Evolutionary conservation across 2,888 invertebrate genomes (phyloP).

Genomic region (Tridacna crocea): DNA sequence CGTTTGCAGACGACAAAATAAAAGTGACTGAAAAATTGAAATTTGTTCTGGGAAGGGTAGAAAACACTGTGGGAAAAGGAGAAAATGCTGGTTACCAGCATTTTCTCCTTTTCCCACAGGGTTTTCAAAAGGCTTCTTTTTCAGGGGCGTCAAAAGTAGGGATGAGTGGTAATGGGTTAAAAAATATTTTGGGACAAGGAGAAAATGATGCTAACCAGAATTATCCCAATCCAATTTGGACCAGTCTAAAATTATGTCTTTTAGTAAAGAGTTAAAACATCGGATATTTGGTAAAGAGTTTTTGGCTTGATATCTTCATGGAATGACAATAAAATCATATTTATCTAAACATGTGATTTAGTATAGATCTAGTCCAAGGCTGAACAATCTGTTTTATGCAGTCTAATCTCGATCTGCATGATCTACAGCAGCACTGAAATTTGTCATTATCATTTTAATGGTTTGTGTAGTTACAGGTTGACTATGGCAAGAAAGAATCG

Average conservation of each 20-base stretch:
- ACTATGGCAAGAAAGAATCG: no score
- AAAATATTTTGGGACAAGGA: background rate
- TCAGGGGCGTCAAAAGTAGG: background rate
- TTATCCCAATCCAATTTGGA: no score
- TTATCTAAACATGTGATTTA: no score
- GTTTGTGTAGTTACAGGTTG: no score
- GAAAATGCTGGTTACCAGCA: conserved; percentile 12
- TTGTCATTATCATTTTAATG: background rate
- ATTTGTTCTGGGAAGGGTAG: background rate
- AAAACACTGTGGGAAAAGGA: background rate
- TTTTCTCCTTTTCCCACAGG: background rate
- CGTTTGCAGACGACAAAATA: background rate
- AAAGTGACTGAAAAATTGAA: background rate
- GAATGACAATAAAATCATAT: no score
- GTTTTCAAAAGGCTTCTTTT: background rate
- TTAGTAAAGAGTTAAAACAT: no score
- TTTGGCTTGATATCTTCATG: no score
- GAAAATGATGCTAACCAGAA: background rate
- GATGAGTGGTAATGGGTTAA: background rate
- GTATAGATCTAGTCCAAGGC: no score
- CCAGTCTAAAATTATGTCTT: no score
- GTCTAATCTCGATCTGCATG: background rate
- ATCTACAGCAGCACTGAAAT: background rate
- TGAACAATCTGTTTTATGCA: background rate
- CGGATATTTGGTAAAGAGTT: no score